A percentile compares a stretch with the other conserved stretches of the same genome.
Conservation (phyloP, 2,888 invertebrate genomes). For the Sialis fuliginosa region DNA sequence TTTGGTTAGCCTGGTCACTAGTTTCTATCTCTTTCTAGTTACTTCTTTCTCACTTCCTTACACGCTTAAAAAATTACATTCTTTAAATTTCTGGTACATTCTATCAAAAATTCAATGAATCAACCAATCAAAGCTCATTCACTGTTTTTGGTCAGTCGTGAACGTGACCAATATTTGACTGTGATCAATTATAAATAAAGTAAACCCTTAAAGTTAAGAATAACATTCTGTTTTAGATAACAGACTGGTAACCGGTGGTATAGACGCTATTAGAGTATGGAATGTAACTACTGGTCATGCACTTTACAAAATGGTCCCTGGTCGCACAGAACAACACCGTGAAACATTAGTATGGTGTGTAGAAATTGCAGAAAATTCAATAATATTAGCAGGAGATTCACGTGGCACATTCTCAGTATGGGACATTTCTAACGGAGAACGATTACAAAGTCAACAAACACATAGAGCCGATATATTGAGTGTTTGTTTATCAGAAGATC, state of each 20-base stretch:
- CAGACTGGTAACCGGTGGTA: slow-evolving; percentile 46
- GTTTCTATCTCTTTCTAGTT: too few species aligned
- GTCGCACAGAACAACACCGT: slow-evolving; percentile 38
- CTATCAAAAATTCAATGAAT: too few species aligned
- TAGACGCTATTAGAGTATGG: slow-evolving; percentile 76
- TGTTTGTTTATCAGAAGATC: slow-evolving; percentile 50
- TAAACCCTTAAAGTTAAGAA: too few species aligned
- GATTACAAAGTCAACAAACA: slow-evolving; percentile 60
- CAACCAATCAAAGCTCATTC: too few species aligned
- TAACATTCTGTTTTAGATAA: slow-evolving; percentile 32
- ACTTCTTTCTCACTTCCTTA: too few species aligned
- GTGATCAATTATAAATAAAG: too few species aligned
- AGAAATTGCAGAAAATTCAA: slow-evolving; percentile 61
- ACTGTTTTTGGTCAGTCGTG: too few species aligned
- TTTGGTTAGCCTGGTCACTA: too few species aligned
- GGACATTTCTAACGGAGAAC: slow-evolving; percentile 65
- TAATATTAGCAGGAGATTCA: slow-evolving; percentile 76
- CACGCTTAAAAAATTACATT: too few species aligned
- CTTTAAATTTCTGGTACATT: too few species aligned
- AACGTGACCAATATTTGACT: too few species aligned
- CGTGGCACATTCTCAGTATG: slow-evolving; percentile 73
- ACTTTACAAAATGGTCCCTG: slow-evolving; percentile 60
- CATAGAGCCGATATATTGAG: slow-evolving; percentile 69
- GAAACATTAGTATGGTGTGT: slow-evolving; percentile 79
- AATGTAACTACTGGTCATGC: slow-evolving; percentile 70